Evolutionary conservation across 1,140 invertebrate genomes (phyloP).

Genomic region (Temnothorax longispinosus): DNA sequence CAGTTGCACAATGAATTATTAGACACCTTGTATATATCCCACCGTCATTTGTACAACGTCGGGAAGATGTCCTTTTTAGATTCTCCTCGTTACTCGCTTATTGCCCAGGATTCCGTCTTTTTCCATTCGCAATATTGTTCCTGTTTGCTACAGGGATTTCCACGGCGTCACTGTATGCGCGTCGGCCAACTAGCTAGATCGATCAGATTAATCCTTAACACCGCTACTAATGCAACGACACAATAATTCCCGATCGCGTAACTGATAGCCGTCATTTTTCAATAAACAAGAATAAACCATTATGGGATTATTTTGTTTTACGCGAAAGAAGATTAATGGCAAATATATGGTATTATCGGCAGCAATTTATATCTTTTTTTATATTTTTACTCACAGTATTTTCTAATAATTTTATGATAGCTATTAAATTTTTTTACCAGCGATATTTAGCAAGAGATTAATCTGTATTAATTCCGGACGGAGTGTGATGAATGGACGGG

Average conservation of each 20-base stretch:
- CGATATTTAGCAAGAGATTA: slow-evolving; percentile 25
- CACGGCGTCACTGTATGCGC: neutral
- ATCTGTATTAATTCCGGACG: slow-evolving; percentile 46
- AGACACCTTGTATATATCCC: neutral
- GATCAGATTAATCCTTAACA: slow-evolving; percentile 4
- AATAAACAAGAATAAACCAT: slow-evolving; percentile 6
- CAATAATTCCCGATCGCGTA: neutral
- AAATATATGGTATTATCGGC: neutral
- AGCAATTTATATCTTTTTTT: slow-evolving; percentile 4
- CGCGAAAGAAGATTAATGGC: slow-evolving; percentile 9
- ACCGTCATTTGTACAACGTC: neutral
- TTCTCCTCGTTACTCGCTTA: slow-evolving; percentile 26
- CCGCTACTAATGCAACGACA: neutral
- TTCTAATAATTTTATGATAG: slow-evolving; percentile 38
- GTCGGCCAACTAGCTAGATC: neutral
- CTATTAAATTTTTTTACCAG: slow-evolving; percentile 20
- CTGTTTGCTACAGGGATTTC: neutral
- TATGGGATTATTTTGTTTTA: slow-evolving; percentile 9
- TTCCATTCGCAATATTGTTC: neutral
- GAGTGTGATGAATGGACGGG: slow-evolving; percentile 26
- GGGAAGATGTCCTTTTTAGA: slow-evolving; percentile 14
- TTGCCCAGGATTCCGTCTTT: slow-evolving; percentile 4
- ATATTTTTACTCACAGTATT: slow-evolving; percentile 12
- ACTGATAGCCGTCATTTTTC: slow-evolving; percentile 35
- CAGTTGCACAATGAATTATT: neutral